Evolutionary conservation across 2,888 invertebrate genomes (phyloP).

Genomic region (Teleiodes luculella): DNA sequence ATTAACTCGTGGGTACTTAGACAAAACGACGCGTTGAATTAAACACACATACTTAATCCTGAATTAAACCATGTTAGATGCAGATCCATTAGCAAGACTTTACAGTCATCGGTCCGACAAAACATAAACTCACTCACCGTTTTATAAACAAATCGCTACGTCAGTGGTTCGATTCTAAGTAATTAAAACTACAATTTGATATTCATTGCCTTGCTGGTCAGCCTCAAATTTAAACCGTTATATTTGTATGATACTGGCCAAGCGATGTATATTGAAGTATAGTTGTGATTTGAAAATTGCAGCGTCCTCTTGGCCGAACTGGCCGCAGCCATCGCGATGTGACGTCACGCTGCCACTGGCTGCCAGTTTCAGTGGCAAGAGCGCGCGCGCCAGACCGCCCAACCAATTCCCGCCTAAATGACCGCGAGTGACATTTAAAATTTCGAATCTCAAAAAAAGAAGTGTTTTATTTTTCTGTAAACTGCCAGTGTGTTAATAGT

Average conservation of each 20-base stretch:
- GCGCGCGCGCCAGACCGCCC: constrained; percentile 65
- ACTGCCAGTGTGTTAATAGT: constrained; percentile 34
- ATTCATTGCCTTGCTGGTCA: no score
- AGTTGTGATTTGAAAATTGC: no score
- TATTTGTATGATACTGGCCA: no score
- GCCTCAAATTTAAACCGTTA: no score
- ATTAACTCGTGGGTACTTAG: no score
- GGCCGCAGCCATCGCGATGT: constrained; percentile 32
- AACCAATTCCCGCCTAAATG: constrained; percentile 50
- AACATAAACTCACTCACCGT: constrained; percentile 36
- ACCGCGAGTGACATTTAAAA: constrained; percentile 57
- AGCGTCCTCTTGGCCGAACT: constrained; percentile 25
- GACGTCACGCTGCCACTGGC: constrained; percentile 41
- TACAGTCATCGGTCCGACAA: constrained; percentile 29
- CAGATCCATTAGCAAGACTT: background rate
- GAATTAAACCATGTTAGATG: background rate
- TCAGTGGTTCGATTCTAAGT: no score
- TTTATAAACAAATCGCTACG: constrained; percentile 40
- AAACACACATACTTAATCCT: no score
- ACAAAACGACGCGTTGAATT: no score
- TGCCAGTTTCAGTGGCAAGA: constrained; percentile 58
- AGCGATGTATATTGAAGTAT: no score
- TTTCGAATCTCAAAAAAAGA: constrained; percentile 37
- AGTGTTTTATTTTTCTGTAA: constrained; percentile 29
- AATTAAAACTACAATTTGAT: no score